A percentile compares a stretch with the other conserved stretches of the same genome.
Conservation (phyloP, 2,797 vertebrate genomes). For the Aotus griseimembra region DNA sequence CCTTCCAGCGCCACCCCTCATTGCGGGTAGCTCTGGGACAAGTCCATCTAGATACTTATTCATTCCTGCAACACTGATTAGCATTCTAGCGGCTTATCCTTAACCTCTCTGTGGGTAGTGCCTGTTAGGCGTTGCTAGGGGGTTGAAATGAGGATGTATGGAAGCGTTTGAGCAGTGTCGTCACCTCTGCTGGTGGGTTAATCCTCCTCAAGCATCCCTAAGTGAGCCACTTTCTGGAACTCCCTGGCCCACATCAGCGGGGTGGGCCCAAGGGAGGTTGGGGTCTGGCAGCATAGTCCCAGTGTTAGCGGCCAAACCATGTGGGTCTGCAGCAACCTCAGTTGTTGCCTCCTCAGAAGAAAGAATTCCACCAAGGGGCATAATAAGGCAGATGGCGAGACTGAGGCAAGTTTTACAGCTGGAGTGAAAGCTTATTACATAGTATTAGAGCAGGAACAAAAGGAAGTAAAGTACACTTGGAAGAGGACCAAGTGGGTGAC, state of each 20-base stretch:
- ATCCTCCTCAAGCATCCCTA: not conserved
- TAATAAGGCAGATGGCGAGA: not conserved
- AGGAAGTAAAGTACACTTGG: not conserved
- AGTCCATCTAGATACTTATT: not conserved
- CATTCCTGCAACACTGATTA: not conserved
- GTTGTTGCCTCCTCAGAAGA: not conserved
- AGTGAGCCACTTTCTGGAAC: not conserved
- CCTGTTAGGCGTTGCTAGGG: not conserved
- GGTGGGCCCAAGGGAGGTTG: not conserved
- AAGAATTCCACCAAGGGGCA: not conserved
- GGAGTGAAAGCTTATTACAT: not conserved
- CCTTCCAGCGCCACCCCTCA: not conserved
- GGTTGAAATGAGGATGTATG: not conserved
- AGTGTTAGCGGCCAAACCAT: not conserved
- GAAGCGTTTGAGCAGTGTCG: not conserved
- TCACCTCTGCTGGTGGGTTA: not conserved
- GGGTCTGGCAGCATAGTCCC: not conserved
- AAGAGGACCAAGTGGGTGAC: not conserved
- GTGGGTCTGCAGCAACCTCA: not conserved
- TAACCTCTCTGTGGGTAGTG: not conserved
- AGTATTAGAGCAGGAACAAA: not conserved
- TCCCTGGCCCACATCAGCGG: not conserved
- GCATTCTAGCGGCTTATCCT: not conserved
- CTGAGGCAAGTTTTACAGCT: not conserved
- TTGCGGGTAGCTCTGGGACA: not conserved